A percentile compares a stretch with the other conserved stretches of the same genome.
phyloP scores from a whole-genome alignment of 2,888 invertebrate species.

The Quadroppia sp. region DNA sequence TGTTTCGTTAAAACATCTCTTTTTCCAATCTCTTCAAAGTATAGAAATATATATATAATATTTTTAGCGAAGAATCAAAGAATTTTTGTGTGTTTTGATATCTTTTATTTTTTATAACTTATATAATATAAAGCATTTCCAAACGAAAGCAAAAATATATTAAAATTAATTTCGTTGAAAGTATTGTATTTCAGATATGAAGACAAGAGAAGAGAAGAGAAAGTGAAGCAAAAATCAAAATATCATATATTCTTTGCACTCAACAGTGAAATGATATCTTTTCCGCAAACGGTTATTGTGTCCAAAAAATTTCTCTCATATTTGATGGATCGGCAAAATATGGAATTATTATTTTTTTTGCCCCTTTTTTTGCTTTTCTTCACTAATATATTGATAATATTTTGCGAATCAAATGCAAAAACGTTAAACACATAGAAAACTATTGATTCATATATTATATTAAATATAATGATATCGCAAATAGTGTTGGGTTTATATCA shows the following conservation, averaged over 20 bases:
- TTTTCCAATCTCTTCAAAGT: background rate
- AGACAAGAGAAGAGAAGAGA: background rate
- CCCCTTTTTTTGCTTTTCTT: background rate
- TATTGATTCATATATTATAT: background rate
- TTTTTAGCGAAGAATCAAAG: background rate
- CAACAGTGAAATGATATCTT: slow-evolving; percentile 13
- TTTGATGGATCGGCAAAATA: slow-evolving; percentile 32
- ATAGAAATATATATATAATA: background rate
- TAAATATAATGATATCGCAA: background rate
- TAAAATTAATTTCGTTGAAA: slow-evolving; percentile 29
- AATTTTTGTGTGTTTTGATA: background rate
- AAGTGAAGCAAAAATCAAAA: slow-evolving; percentile 16
- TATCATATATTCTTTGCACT: background rate
- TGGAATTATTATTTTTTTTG: slow-evolving; percentile 6
- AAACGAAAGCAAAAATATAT: background rate
- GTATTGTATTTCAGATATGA: slow-evolving; percentile 13
- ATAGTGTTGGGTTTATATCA: background rate
- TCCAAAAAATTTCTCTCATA: slow-evolving; percentile 12
- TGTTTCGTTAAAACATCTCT: slow-evolving; percentile 1
- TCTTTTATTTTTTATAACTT: background rate
- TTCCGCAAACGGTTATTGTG: slow-evolving; percentile 8
- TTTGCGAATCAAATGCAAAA: background rate
- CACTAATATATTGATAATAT: slow-evolving; percentile 15
- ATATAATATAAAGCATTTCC: background rate
- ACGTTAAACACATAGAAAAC: background rate